Base-by-base conservation (phyloP, 2,113 vertebrate genomes). In the Rostratula benghalensis region DNA sequence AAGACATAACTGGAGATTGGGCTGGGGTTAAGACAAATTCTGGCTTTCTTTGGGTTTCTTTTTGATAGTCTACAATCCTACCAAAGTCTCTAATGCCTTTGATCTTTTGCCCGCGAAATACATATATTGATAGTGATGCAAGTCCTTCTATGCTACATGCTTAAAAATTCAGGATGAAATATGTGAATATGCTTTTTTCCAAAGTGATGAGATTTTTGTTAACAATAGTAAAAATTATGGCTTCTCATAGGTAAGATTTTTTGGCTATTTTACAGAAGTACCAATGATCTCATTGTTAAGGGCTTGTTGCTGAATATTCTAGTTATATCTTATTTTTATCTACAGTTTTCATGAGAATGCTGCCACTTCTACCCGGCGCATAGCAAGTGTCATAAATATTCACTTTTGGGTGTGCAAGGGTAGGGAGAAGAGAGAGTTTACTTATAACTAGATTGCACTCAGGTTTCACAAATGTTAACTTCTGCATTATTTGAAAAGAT, bases 281-380 rank as follows among this genome's bases (percentile, higher is more conserved):
- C 28, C 8, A 18, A n/a, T 45, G 18, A 89, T 63, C 6, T 81
- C 4, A 48, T 57, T 84, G 88, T 73, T 64, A 79, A 89, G 77
- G 30, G 7, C 25, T 84, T 82, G 15, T 69, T 95, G 60, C 43
- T 92, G 53, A 56, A 76, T 87, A 68, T 33, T 81, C 30, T 87
- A 64, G 39, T 64, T n/a, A 50, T 31, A 45, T 24, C 67, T 56
- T 93, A 28, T 69, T 94, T 95, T 92, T 67, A 15, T 68, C 46
- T 65, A 5, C 22, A 24, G 56, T 90, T 87, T 91, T 94, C 54
- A 35, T 48, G 70, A 74, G 60, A 69, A 64, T 37, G 33, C 59
- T 94, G 77, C 16, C 54, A 76, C 53, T 91, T 92, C 33, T 92
- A 22, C 91, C 61, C 92, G 89, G 65, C 91, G 57, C 57, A 57